These are phyloP conservation scores for Drosophila greeni DNA, from an alignment of 2,888 invertebrate genomes.

Conservation along the genomic window DNA sequence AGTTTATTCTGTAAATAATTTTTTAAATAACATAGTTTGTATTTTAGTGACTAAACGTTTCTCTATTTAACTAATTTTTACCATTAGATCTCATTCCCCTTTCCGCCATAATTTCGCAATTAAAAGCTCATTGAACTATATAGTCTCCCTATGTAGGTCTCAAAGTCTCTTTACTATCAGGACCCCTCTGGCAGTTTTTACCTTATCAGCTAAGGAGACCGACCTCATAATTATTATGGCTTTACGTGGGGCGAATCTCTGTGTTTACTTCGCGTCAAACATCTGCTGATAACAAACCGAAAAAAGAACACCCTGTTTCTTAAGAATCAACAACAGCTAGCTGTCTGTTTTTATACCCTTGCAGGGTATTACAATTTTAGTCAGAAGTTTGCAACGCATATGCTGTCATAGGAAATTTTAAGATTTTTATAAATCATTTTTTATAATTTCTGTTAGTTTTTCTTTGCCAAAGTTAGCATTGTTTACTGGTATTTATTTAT, in stretches of 20 bases:
- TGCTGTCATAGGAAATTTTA: no score
- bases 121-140: conserved; percentile 1
- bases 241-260: conserved; percentile 14
- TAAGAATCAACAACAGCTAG: neutral
- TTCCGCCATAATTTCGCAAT: neutral
- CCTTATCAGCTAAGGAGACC: conserved; percentile 23
- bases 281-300: conserved; percentile 12
- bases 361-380: no score
- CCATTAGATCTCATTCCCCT: no score
- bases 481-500: no score
- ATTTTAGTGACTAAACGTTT: no score
- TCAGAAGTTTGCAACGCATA: no score
- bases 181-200: conserved; percentile 10
- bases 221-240: conserved; percentile 31
- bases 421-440: no score
- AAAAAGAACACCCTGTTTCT: conserved; percentile 23
- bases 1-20: no score
- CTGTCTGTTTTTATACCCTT: no score
- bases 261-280: conserved; percentile 13
- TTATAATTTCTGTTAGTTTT: no score
- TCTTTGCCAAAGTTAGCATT: no score
- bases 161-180: conserved; percentile 31
- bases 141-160: neutral
- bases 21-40: neutral
- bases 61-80: no score